Evolutionary conservation across 2,888 invertebrate species (phyloP), one percentile per base, ranked within the genome.

Genomic region (Pyrochroa serraticornis): DNA sequence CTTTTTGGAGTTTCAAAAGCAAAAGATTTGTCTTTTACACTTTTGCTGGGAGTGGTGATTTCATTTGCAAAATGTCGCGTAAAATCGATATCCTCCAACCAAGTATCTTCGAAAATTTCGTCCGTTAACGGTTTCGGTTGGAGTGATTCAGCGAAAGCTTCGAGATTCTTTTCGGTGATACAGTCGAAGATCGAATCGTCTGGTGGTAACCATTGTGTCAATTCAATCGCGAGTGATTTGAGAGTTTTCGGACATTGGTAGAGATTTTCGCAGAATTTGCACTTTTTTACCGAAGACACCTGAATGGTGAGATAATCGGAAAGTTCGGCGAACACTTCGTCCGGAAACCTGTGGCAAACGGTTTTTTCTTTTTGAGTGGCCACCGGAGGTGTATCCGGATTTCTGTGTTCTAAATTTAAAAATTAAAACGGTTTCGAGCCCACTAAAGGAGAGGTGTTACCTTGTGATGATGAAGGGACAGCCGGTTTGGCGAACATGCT

Each of bases 401-500:
- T 32, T 55, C 48, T 47, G 41, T 6, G 6, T n/a, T 35, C 35
- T n/a, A 35, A 35, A 10, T 39, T 13, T 3, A 39, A 13, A 7
- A 39, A 39, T 39, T 39, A 10, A n/a, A 12, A 39, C 7, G 22
- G 22, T 22, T 22, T 22, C 22, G 22, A 5, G 22, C 22, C 3
- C 22, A 22, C 12, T 13, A 39, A 6, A 3, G 39, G 9, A n/a
- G n/a, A n/a, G n/a, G 2, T 42, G 14, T 32, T 9, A 58, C 59
- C 54, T 60, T 60, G 54, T n/a, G 31, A 49, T 42, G 43, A 35
- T 13, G 22, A 9, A 10, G 7, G 32, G 14, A 9, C 2, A 35
- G 30, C 81, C 47, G 82, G 79, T 69, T 75, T 82, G 58, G 80
- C 79, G 8, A 86, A 85, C 58, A 86, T 77, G 44, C 82, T 81